Conservation (phyloP, 2,797 vertebrate genomes). For the Mormyrus hasselquistii region DNA sequence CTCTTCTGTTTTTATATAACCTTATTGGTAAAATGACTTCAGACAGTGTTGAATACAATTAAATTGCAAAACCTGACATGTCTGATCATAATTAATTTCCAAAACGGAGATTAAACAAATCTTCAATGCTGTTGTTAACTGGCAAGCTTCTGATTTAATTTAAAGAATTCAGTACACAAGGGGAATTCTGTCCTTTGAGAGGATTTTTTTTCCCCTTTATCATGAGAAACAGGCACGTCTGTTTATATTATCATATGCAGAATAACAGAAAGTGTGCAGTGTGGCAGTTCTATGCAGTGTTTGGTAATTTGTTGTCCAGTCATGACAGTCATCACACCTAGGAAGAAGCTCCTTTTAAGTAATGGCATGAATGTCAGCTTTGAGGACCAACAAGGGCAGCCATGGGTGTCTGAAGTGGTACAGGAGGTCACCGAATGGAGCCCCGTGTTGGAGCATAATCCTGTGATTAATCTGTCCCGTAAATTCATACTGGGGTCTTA, state of each 20-base stretch:
- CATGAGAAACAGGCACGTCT: constrained; percentile 3
- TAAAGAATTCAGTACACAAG: background rate
- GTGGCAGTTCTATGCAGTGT: background rate
- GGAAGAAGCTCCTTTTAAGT: background rate
- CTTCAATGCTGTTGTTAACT: background rate
- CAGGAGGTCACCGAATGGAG: background rate
- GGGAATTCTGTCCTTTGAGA: background rate
- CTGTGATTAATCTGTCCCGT: background rate
- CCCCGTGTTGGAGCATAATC: background rate
- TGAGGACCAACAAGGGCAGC: background rate
- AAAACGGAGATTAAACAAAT: background rate
- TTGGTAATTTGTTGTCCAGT: background rate
- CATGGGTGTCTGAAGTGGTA: background rate
- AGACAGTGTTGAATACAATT: background rate
- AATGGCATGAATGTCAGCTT: background rate
- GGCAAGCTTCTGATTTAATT: background rate
- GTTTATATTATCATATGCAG: background rate
- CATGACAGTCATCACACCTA: background rate
- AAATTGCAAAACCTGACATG: background rate
- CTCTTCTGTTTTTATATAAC: background rate
- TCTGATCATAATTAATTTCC: constrained; percentile 13
- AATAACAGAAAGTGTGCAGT: background rate
- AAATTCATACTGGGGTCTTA: background rate
- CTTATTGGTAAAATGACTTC: background rate
- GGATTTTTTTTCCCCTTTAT: background rate